These are phyloP conservation scores for Rousettus leschenaultii DNA, from an alignment of 2,113 vertebrate species.

Conservation along the genomic window DNA sequence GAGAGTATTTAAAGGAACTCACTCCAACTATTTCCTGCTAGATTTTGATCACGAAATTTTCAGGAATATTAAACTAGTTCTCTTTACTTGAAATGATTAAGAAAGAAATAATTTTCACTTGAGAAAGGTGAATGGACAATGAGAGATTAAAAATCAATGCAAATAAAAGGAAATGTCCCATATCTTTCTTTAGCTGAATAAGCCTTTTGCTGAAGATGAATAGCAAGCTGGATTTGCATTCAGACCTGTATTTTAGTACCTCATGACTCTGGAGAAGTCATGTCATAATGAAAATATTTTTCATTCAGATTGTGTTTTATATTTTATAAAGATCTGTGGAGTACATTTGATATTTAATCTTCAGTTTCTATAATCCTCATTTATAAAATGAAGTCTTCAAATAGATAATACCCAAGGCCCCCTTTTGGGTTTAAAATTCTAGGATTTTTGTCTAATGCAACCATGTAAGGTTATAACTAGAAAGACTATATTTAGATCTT, in stretches of 20 bases:
- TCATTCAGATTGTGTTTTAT: neutral
- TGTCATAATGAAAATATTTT: neutral
- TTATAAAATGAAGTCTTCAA: neutral
- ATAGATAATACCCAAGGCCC: neutral
- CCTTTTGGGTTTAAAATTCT: neutral
- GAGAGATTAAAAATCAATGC: neutral
- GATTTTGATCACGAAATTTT: neutral
- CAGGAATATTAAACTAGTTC: neutral
- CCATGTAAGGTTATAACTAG: neutral
- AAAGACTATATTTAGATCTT: neutral
- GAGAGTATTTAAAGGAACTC: neutral
- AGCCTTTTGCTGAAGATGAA: neutral
- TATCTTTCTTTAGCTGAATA: neutral
- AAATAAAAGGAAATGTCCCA: neutral
- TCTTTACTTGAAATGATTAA: neutral
- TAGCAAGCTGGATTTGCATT: neutral
- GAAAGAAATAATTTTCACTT: neutral
- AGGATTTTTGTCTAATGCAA: neutral
- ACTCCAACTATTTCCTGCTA: neutral
- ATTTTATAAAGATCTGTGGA: neutral
- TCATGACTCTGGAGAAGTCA: neutral
- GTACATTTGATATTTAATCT: neutral
- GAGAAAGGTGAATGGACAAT: neutral
- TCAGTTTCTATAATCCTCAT: neutral
- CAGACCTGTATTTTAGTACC: neutral